Base-by-base conservation (phyloP, 2,888 invertebrate genomes). In the Crematogaster levior region DNA sequence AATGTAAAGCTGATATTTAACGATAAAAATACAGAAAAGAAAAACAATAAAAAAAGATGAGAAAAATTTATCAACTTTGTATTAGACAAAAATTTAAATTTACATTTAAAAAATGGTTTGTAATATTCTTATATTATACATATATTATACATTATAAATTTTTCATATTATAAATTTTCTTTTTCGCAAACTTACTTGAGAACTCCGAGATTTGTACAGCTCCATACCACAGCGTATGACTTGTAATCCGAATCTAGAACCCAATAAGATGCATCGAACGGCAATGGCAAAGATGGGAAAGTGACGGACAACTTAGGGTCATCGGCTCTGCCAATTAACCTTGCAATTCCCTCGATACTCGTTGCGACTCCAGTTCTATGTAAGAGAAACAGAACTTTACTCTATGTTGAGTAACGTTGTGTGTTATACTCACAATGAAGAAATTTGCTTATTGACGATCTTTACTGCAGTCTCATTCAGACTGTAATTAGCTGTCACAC, bases 401-500 rank as follows among this genome's bases (percentile, higher is more conserved):
- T 60, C 5, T n/a, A n/a, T n/a, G n/a, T n/a, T 1, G 5, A 4
- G 6, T 9, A 34, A 4, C 12, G 5, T 48, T 30, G 48, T 12
- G 7, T 12, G 30, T 34, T 30, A 21, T 90, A 95, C 95, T 94
- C 90, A 95, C 95, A 95, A 84, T 0, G 93, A 90, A 56, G 95
- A 95, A 53, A 94, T 95, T 90, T 95, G 95, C 56, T 93, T 93
- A 92, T 95, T 95, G 89, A 95, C 82, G 48, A 95, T 94, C 53
- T 91, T 93, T 18, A 95, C 86, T 4, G 94, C 94, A 85, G 95
- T 96, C 89, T 93, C 95, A 89, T 91, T 94, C 84, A 90, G 91
- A 85, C 93, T 95, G 93, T 97, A 97, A 82, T 96, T 95, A 0
- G 97, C 97, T 3, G 96, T 96, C 73, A 97, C 96, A 92, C 97